Evolutionary conservation across 2,797 vertebrate genomes (phyloP), one percentile per base, ranked within the genome.

Genomic region (Danio choprae): DNA sequence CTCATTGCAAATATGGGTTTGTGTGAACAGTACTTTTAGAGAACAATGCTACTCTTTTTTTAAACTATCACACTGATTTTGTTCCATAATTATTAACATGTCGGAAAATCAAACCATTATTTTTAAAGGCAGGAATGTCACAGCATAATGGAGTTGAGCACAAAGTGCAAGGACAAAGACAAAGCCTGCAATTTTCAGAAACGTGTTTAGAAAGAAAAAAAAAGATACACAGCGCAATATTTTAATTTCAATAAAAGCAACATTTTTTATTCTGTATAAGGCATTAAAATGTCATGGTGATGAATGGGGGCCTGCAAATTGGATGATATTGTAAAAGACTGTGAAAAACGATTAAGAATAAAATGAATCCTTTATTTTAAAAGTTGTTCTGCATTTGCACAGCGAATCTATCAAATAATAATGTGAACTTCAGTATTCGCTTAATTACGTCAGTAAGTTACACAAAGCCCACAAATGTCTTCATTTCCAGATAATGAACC

Each of bases 251-350:
- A 58, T 58, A 43, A 56, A 55, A 29, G 51, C 69, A 22, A 53
- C 9, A 22, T 50, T 29, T 55, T 16, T 46, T 73, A 40, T 44
- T 67, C 68, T 55, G 41, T 41, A 18, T 75, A 63, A 70, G 62
- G 65, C 79, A 83, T 75, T 82, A 7, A 63, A 81, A 56, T 41
- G 82, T 79, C 81, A 60, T 50, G 18, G n/a, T 46, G 70, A 73
- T 73, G 20, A 73, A 73, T 58, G 20, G 18, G 55, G 40, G 13
- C 11, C 70, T 36, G 70, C 41, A 59, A 73, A 58, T 29, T 16
- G 22, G 7, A 59, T 16, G 40, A 73, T 58, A 59, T 73, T 58
- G 55, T 43, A 13, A 72, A 58, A 58, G 51, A 38, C 15, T 43
- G 50, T 58, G 51, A 59, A 16, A 29, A 73, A 72, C 3, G 7